These are phyloP conservation scores for Pandemis corylana DNA, from an alignment of 2,888 invertebrate genomes.

Conservation along the genomic window DNA sequence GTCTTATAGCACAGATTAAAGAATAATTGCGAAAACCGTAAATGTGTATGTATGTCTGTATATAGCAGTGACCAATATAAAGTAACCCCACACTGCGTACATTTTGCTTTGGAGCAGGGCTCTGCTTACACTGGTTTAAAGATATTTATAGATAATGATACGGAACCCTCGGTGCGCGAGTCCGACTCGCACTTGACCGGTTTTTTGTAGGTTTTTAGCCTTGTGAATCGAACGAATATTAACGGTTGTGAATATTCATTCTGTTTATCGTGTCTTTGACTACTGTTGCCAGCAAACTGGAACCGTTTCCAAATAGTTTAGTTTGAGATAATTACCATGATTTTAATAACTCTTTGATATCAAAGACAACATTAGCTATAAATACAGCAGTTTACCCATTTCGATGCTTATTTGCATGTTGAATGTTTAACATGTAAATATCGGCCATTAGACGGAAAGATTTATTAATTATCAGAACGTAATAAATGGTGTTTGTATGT, in stretches of 20 bases:
- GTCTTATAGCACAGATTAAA: too few species aligned
- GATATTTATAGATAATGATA: too few species aligned
- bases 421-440: slow-evolving; percentile 59
- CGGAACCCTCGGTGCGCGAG: too few species aligned
- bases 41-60: too few species aligned
- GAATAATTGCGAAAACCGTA: too few species aligned
- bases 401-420: slow-evolving; percentile 56
- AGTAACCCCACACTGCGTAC: too few species aligned
- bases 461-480: slow-evolving; percentile 54
- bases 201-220: too few species aligned
- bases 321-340: slow-evolving; percentile 25
- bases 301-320: slow-evolving; percentile 14
- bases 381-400: slow-evolving; percentile 43
- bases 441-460: slow-evolving; percentile 53
- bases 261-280: slow-evolving; percentile 44
- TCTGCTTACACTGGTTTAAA: too few species aligned
- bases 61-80: too few species aligned
- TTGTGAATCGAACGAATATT: neutral
- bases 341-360: slow-evolving; percentile 25
- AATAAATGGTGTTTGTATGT: slow-evolving; percentile 34
- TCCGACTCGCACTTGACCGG: too few species aligned
- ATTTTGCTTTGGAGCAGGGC: too few species aligned
- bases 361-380: slow-evolving; percentile 28
- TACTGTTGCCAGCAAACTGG: slow-evolving; percentile 10
- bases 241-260: slow-evolving; percentile 17